Evolutionary conservation across 1,140 invertebrate species (phyloP), one percentile per base, ranked within the genome.

Genomic region (Drosophila pruinosa): DNA sequence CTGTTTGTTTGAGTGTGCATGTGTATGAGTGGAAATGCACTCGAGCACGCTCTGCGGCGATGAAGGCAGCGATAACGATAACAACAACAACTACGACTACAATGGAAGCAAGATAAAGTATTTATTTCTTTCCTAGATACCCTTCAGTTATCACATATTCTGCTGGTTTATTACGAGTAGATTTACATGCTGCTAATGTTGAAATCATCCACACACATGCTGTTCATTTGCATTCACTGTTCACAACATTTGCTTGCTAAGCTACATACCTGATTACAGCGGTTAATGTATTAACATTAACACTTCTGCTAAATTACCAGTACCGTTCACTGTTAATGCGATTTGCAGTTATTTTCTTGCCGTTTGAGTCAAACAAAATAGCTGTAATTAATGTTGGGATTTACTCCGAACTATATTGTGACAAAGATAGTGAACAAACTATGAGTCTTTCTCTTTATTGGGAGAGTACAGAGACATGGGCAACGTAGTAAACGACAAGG

Each of bases 21-120:
- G 38, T 64, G 21, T 41, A 43, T 28, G 78, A 58, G 74, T 53
- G 80, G 65, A 83, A 83, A 83, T 83, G 80, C 81, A 80, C 81
- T 85, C 64, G 81, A 85, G 81, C 80, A 85, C 80, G 80, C 75
- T 38, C 80, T 59, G 41, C 72, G 36, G 22, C 45, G 54, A 59
- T 58, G 62, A 61, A 79, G 38, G 61, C 56, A 45, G 45, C 67
- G 31, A 28, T 71, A 71, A 71, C 68, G 68, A 64, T 57, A 70
- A 31, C 34, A 57, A 17, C 59, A 48, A 31, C 14, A 64, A 45
- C 17, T 39, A 14, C 38, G 4, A 15, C 38, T 15, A 31, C 2
- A 50, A 17, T 17, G 3, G 3, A 28, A 50, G 53, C 53, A 26
- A 39, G 8, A 8, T 22, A 39, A 24, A n/a, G 19, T 5, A 4